These are phyloP conservation scores for Biston betularia DNA, from an alignment of 2,888 invertebrate genomes.

Conservation along the genomic window DNA sequence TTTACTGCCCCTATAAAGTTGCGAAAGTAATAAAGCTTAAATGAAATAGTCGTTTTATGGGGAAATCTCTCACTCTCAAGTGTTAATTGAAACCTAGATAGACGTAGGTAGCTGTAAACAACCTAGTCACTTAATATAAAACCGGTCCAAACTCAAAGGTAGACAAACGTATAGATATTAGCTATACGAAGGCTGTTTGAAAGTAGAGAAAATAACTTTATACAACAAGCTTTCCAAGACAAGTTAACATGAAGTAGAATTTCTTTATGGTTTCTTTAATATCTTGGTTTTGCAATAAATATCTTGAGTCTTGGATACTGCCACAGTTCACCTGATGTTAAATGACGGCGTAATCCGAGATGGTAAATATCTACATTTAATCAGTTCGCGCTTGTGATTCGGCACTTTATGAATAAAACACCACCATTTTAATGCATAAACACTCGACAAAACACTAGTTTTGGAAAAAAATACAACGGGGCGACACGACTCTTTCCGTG, in stretches of 20 bases:
- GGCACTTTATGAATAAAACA: too few relatives aligned
- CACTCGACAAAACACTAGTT: too few relatives aligned
- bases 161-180: background rate
- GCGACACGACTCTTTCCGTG: too few relatives aligned
- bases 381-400: too few relatives aligned
- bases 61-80: constrained; percentile 16
- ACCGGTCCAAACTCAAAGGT: background rate
- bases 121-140: constrained; percentile 1
- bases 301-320: too few relatives aligned
- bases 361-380: too few relatives aligned
- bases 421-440: too few relatives aligned
- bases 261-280: too few relatives aligned
- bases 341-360: too few relatives aligned
- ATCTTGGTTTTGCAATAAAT: too few relatives aligned
- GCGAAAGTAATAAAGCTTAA: constrained; percentile 15
- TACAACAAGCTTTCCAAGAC: background rate
- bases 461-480: too few relatives aligned
- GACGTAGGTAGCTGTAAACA: background rate
- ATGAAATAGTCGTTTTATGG: constrained; percentile 22
- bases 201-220: constrained; percentile 5
- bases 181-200: constrained; percentile 3
- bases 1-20: constrained; percentile 24
- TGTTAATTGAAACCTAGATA: constrained; percentile 22
- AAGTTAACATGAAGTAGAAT: background rate
- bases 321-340: too few relatives aligned